Conservation (phyloP, 1,140 invertebrate species). For the Oncopeltus fasciatus region DNA sequence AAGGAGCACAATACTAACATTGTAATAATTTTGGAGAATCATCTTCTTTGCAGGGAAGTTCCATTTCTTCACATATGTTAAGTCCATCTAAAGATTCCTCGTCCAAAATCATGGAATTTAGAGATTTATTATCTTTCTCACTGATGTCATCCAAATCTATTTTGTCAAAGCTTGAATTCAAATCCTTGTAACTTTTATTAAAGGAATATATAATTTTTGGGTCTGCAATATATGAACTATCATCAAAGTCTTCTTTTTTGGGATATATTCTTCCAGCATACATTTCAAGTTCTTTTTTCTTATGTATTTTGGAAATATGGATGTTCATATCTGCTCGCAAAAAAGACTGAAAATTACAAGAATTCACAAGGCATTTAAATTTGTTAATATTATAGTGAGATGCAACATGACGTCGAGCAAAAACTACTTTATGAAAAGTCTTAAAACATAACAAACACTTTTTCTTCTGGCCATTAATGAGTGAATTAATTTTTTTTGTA, state of each 20-base stretch:
- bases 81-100: too few relatives aligned
- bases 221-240: not conserved
- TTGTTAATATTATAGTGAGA: constrained; percentile 9
- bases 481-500: not conserved
- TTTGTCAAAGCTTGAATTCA: too few relatives aligned
- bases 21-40: too few relatives aligned
- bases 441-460: constrained; percentile 8
- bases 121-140: too few relatives aligned
- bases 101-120: too few relatives aligned
- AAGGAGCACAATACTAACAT: too few relatives aligned
- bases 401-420: not conserved
- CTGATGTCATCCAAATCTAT: too few relatives aligned
- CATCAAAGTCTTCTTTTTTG: constrained; percentile 1
- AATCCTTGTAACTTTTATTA: not conserved
- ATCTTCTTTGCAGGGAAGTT: too few relatives aligned
- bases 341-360: constrained; percentile 9
- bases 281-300: not conserved
- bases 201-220: not conserved
- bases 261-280: constrained; percentile 8
- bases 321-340: not conserved
- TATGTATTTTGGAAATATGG: constrained; percentile 3
- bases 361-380: constrained; percentile 13
- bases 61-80: too few relatives aligned
- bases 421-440: not conserved
- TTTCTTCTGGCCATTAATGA: not conserved